A percentile compares a stretch with the other conserved stretches of the same genome.
Conservation (phyloP, 2,888 invertebrate genomes). For the Scaptomyza flava region DNA sequence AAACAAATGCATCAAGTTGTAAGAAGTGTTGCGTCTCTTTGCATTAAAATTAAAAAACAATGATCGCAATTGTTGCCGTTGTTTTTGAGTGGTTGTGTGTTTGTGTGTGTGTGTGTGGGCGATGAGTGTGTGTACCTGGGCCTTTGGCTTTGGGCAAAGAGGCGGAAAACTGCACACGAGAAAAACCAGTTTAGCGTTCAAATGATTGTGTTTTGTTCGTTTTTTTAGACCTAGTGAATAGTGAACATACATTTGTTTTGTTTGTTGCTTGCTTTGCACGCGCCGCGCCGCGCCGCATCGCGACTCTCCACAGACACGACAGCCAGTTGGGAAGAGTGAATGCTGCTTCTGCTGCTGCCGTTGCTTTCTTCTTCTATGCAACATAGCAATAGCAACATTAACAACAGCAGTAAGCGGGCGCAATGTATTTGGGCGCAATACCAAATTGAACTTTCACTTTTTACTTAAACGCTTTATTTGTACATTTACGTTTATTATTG, state of each 20-base stretch:
- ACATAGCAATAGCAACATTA: conserved; percentile 34
- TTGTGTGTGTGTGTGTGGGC: conserved; percentile 49
- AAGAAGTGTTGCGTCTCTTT: background rate
- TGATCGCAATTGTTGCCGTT: conserved; percentile 47
- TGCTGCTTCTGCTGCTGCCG: conserved; percentile 43
- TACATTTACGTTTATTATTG: conserved; percentile 50
- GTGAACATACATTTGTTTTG: conserved; percentile 67
- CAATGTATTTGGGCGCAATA: conserved; percentile 65
- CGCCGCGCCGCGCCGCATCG: conserved; percentile 3
- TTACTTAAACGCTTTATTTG: conserved; percentile 55
- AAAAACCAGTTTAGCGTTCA: conserved; percentile 77
- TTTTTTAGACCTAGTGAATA: conserved; percentile 48
- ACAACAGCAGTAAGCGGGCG: conserved; percentile 22
- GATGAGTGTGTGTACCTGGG: conserved; percentile 36
- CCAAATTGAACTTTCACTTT: conserved; percentile 80
- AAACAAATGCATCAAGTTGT: conserved; percentile 26
- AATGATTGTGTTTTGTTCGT: conserved; percentile 64
- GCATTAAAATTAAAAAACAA: conserved; percentile 31
- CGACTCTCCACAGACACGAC: conserved; percentile 24
- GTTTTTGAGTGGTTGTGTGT: conserved; percentile 15
- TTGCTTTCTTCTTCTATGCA: conserved; percentile 61
- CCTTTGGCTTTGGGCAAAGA: conserved; percentile 68
- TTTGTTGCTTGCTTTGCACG: conserved; percentile 52
- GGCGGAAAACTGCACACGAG: conserved; percentile 78
- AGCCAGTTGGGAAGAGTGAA: conserved; percentile 55